phyloP scores from a whole-genome alignment of 2,113 vertebrate species.

The Equus przewalskii region DNA sequence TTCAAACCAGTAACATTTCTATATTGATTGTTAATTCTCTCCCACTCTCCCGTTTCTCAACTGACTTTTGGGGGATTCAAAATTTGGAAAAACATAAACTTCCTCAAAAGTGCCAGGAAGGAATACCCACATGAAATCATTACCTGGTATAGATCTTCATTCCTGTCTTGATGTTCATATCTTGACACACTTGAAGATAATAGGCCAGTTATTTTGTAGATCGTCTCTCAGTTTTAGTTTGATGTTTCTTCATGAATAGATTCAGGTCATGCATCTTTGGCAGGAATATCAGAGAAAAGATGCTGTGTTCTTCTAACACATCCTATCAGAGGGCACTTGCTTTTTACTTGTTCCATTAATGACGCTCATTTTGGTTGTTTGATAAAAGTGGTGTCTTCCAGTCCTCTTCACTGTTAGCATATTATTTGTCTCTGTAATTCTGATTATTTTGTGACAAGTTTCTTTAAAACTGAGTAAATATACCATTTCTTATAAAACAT shows the following conservation, averaged over 20 bases:
- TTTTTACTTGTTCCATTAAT: neutral
- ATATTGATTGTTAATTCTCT: neutral
- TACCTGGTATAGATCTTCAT: neutral
- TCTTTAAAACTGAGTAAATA: neutral
- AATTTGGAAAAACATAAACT: neutral
- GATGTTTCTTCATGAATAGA: neutral
- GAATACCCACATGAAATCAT: neutral
- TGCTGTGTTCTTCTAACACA: neutral
- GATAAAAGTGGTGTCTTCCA: neutral
- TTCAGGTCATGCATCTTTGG: neutral
- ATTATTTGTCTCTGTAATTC: neutral
- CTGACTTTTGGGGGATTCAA: neutral
- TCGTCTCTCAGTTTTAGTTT: neutral
- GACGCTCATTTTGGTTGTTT: neutral
- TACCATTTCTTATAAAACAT: neutral
- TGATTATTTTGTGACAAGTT: neutral
- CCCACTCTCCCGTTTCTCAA: neutral
- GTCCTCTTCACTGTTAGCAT: neutral
- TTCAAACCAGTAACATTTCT: neutral
- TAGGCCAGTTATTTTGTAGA: neutral
- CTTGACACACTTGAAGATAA: neutral
- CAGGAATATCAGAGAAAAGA: neutral
- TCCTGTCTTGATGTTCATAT: neutral
- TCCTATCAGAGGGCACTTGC: neutral
- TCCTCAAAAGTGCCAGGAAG: neutral